These are phyloP conservation scores for Cheirogaleus medius DNA, from an alignment of 2,113 vertebrate genomes.

Conservation along the genomic window DNA sequence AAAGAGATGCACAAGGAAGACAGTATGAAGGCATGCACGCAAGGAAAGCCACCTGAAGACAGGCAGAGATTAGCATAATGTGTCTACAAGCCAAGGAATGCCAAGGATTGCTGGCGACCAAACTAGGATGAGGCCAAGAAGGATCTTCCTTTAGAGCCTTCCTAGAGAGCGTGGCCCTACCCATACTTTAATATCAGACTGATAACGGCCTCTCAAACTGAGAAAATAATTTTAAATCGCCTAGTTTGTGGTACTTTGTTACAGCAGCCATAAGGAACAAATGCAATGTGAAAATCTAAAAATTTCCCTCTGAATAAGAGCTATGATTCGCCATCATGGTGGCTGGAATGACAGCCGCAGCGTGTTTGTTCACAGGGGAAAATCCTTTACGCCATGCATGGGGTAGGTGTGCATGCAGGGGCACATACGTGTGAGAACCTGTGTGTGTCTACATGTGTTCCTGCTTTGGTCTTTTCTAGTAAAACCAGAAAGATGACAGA, in stretches of 20 bases:
- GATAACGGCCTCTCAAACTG: not conserved
- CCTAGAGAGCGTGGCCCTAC: not conserved
- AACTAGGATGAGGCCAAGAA: not conserved
- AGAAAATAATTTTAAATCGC: not conserved
- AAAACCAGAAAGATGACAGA: not conserved
- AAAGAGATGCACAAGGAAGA: not conserved
- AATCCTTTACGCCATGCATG: fast-evolving
- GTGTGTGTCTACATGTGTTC: not conserved
- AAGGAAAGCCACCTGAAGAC: not conserved
- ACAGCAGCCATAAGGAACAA: not conserved
- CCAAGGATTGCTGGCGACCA: not conserved
- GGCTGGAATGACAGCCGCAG: not conserved
- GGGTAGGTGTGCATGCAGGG: not conserved
- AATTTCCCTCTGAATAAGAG: not conserved
- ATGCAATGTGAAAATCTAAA: not conserved
- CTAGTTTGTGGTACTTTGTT: not conserved
- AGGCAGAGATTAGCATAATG: not conserved
- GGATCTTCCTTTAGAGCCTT: not conserved
- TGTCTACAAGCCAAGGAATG: not conserved
- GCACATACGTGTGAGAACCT: fast-evolving
- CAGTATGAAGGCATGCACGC: fast-evolving
- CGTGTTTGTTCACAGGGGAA: not conserved
- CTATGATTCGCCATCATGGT: no score
- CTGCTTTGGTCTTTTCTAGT: not conserved
- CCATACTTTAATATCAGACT: not conserved